Percentiles rank a stretch among this genome's conserved stretches.
Conservation (phyloP, 2,797 vertebrate genomes). For the Cyprinella venusta region DNA sequence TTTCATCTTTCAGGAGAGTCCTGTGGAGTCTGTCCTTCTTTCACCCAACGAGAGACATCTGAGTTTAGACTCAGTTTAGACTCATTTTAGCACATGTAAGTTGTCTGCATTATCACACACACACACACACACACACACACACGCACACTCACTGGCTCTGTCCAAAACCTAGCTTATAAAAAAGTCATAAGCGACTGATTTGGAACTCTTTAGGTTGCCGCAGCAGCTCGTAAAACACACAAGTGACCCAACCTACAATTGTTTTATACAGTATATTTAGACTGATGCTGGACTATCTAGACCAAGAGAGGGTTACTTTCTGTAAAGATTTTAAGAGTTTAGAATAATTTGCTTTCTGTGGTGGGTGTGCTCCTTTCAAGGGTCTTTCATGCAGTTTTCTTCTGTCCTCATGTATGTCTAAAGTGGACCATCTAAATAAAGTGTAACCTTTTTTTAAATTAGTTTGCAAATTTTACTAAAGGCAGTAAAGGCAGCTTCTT, state of each 20-base stretch:
- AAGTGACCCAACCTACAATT: background rate
- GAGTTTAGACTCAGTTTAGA: slow-evolving; percentile 42
- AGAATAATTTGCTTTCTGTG: too few species aligned
- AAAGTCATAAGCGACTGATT: background rate
- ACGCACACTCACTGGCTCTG: background rate
- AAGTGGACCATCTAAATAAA: too few species aligned
- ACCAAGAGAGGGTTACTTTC: too few species aligned
- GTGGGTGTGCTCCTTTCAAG: too few species aligned
- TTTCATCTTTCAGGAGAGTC: slow-evolving; percentile 63
- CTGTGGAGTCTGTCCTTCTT: slow-evolving; percentile 62
- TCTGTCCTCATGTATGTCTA: too few species aligned
- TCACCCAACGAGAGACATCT: slow-evolving; percentile 57
- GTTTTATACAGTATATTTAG: background rate
- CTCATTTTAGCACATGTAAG: slow-evolving; percentile 55
- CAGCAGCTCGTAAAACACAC: background rate
- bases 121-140: slow-evolving; percentile 10
- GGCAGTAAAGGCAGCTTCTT: too few species aligned
- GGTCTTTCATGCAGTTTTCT: too few species aligned
- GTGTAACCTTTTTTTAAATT: too few species aligned
- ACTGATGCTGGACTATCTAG: too few species aligned
- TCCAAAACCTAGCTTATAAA: slow-evolving; percentile 7
- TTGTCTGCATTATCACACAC: slow-evolving; percentile 12
- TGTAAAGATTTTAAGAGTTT: too few species aligned
- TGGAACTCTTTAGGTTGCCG: background rate
- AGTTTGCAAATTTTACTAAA: too few species aligned